A percentile compares a stretch with the other conserved stretches of the same genome.
These are phyloP conservation scores for Uria lomvia DNA, from an alignment of 2,113 vertebrate species.

Conservation along the genomic window DNA sequence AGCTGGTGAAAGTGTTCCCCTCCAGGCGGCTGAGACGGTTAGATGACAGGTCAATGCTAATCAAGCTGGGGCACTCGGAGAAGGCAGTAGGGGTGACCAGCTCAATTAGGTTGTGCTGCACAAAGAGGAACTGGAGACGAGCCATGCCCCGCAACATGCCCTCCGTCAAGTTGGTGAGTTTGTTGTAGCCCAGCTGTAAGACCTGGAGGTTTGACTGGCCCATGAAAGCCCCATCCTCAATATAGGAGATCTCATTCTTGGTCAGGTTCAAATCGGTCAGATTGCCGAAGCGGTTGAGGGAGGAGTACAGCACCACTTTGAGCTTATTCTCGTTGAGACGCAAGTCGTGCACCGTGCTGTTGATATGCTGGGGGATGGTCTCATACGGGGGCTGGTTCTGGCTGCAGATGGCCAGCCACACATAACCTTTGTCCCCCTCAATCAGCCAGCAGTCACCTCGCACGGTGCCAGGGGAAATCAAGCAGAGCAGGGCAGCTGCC, in stretches of 20 bases:
- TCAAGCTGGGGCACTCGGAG: conserved; percentile 93
- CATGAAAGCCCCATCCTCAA: conserved; percentile 95
- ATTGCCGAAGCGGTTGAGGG: conserved; percentile 96
- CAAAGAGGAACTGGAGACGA: conserved; percentile 93
- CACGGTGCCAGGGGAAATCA: conserved; percentile 76
- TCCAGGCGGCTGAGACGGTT: conserved; percentile 92
- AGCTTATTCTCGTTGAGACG: conserved; percentile 97
- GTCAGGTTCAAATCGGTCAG: conserved; percentile 97
- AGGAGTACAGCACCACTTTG: conserved; percentile 91
- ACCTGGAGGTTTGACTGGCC: conserved; percentile 95
- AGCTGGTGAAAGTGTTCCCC: conserved; percentile 85
- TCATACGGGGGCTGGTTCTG: conserved; percentile 99
- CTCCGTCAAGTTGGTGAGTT: conserved; percentile 93
- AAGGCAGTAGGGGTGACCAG: conserved; percentile 91
- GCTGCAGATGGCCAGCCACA: conserved; percentile 99
- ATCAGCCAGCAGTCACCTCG: conserved; percentile 95
- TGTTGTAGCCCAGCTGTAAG: conserved; percentile 96
- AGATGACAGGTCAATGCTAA: conserved; percentile 94
- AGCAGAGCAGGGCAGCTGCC: conserved; percentile 69
- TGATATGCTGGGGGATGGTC: conserved; percentile 98
- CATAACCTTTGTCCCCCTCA: conserved; percentile 96
- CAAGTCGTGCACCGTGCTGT: conserved; percentile 96
- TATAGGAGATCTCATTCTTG: conserved; percentile 97
- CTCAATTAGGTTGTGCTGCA: conserved; percentile 97
- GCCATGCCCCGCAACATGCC: conserved; percentile 93